Conservation (phyloP, 2,888 invertebrate genomes). For the Caenorhabditis angaria region DNA sequence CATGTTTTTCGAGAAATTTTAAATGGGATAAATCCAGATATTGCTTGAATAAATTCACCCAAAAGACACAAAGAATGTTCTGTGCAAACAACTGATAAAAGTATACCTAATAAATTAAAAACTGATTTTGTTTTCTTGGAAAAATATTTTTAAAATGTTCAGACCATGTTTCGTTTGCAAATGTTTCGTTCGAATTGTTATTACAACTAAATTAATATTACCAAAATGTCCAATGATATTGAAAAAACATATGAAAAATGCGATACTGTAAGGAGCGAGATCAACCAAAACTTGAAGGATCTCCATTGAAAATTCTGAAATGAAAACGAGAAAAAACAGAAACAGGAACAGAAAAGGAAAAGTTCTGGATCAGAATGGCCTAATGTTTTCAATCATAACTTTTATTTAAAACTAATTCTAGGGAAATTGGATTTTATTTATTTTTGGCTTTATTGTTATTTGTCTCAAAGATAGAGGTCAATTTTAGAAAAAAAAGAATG, state of each 20-base stretch:
- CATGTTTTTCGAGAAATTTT: background rate
- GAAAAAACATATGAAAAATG: background rate
- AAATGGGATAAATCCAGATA: background rate
- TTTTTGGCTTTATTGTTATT: too few species aligned
- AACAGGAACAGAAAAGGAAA: too few species aligned
- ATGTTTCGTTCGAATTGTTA: background rate
- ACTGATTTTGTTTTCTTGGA: background rate
- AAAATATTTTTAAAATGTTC: background rate
- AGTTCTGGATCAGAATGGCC: too few species aligned
- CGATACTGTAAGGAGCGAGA: background rate
- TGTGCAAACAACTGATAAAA: background rate
- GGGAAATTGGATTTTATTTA: too few species aligned
- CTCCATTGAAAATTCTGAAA: too few species aligned
- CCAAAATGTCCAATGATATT: conserved; percentile 5
- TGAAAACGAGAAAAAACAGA: too few species aligned
- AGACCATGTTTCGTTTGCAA: conserved; percentile 1
- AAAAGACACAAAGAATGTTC: conserved; percentile 7
- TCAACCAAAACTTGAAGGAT: background rate
- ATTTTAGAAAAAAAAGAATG: too few species aligned
- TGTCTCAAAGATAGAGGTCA: too few species aligned
- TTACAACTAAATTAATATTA: background rate
- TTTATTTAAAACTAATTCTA: too few species aligned
- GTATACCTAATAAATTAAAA: background rate
- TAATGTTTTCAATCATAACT: too few species aligned
- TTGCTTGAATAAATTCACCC: background rate